Base-by-base conservation (phyloP, 1,140 invertebrate genomes). In the Sycobia sp. region DNA sequence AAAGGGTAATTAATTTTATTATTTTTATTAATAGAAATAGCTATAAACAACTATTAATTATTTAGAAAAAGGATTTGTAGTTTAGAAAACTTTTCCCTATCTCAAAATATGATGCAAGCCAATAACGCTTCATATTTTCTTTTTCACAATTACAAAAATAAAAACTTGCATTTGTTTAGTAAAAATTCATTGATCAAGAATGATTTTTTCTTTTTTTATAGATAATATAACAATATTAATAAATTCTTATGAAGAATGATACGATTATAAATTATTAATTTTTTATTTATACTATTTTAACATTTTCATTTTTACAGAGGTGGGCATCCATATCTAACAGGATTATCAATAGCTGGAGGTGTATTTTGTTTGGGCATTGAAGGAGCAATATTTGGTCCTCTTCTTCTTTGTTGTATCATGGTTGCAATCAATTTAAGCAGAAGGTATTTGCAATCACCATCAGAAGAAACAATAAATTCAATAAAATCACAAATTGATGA, bases 301-400 rank as follows among this genome's bases (percentile, higher is more conserved):
- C 29, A 32, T 32, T 32, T 7, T 7, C 4, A 32, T 7, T 32
- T 56, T 82, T 86, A 50, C 71, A 94, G 91, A 59, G 93, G 92
- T 11, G 94, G 96, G 23, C 97, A 99, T 85, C 97, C 97, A 0
- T 99, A 99, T 83, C 86, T 99, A 27, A 99, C 97, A n/a, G 97
- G 95, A 29, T 81, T 99, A 32, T 93, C 96, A 0, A 96, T 99
- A 70, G 96, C 95, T 10, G 97, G 97, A n/a, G 97, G 97, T 36
- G 94, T 99, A 67, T 97, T 98, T 77, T 98, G 94, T 84, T 83
- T 98, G 56, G 97, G 97, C 0, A 87, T 96, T 43, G 94, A 99
- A 82, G 97, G 97, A 0, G 96, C 96, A 1, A 93, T 99, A 58
- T 91, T 99, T 65, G 97, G 97, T 0, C 97, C 97, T 0, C 85